phyloP scores from a whole-genome alignment of 2,888 invertebrate genomes.

The Coelogynopora nodosa region DNA sequence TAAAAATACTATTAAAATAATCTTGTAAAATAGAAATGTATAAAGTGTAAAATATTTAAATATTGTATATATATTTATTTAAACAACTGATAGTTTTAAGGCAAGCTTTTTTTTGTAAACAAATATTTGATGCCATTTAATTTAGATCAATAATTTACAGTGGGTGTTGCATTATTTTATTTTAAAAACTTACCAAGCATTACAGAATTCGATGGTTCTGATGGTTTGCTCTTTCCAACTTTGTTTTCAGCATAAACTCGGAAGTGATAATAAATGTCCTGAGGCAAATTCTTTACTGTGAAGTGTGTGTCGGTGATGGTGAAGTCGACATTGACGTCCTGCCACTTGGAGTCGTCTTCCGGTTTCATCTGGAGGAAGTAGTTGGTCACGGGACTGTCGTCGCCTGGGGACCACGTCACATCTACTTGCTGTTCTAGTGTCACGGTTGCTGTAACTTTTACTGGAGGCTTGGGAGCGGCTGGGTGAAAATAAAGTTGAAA shows the following conservation, averaged over 20 bases:
- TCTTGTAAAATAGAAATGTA: no score
- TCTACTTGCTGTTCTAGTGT: conserved; percentile 32
- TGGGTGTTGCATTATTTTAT: no score
- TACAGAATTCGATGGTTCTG: conserved; percentile 53
- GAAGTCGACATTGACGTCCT: conserved; percentile 73
- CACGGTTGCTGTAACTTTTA: conserved; percentile 5
- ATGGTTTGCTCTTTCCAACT: conserved; percentile 52
- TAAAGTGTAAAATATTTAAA: no score
- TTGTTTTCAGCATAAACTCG: conserved; percentile 51
- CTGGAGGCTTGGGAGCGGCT: conserved; percentile 32
- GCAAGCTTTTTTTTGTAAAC: no score
- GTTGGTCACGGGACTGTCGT: conserved; percentile 47
- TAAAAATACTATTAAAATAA: no score
- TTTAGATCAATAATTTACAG: no score
- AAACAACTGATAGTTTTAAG: no score
- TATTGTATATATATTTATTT: no score
- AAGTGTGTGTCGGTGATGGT: conserved; percentile 42
- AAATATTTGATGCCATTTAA: neutral
- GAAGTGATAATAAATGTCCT: conserved; percentile 52
- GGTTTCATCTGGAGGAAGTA: conserved; percentile 48
- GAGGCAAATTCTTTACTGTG: conserved; percentile 50
- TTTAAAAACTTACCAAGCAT: conserved; percentile 42
- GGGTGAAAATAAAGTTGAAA: no score
- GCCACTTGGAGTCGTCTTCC: conserved; percentile 21
- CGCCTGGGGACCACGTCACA: conserved; percentile 48